Base-by-base conservation (phyloP, 2,797 vertebrate genomes). In the Acropternis orthonyx region DNA sequence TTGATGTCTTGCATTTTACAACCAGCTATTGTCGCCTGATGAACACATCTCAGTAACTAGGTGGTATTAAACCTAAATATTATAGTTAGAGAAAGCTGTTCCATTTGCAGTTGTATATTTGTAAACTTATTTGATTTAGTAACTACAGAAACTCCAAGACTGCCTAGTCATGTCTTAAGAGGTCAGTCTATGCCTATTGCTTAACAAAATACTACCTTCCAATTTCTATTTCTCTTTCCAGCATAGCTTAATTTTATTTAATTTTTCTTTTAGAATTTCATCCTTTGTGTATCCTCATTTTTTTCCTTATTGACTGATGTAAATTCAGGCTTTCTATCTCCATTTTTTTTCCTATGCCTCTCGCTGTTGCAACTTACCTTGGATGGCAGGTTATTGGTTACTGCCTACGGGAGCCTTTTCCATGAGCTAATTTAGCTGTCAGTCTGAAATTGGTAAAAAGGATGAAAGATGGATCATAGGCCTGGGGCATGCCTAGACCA, bases 371-470 rank as follows among this genome's bases (percentile, higher is more conserved):
- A 94, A 43, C 96, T 94, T 96, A 95, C 92, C 95, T 97, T 97
- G 95, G 91, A 88, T 96, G 92, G 96, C 93, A 96, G 91, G 91
- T 85, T 96, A 96, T 95, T 93, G 93, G 92, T 91, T 86, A 95
- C 90, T 96, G 96, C 94, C 94, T 97, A 96, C 83, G 95, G 97
- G 96, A 97, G 83, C 85, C 85, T 97, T 95, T 97, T 96, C 95
- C 95, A 88, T 86, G 96, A 95, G 91, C 96, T 97, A 97, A 97
- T 97, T 97, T 96, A 98, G 94, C 97, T 97, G 97, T 98, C 97
- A 97, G 91, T 97, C 96, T 97, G 94, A 89, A 97, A 96, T 95
- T 95, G 95, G 94, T 89, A 96, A 97, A 92, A 93, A 85, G 95
- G 91, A 91, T 93, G 95, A 93, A 96, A 98, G 96, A 98, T 96